phyloP scores from a whole-genome alignment of 2,888 invertebrate genomes.

The Ophion obscuratus region DNA sequence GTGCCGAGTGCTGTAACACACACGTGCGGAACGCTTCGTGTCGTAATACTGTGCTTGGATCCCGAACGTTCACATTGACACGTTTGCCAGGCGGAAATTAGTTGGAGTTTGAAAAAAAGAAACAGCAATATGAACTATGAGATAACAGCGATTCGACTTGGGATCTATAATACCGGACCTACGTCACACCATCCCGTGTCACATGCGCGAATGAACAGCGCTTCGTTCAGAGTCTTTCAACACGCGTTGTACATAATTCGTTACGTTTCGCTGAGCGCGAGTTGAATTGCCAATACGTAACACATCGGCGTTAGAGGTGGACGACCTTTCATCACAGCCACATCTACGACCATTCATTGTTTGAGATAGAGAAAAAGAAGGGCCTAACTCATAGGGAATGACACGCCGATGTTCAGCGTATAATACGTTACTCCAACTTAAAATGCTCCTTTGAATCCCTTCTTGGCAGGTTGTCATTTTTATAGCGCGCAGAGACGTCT shows the following conservation, averaged over 20 bases:
- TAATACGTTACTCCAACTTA: not conserved
- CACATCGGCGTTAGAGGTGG: conserved; percentile 47
- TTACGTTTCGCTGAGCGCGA: conserved; percentile 55
- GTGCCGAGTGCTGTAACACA: conserved; percentile 13
- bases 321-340: conserved; percentile 50
- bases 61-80: conserved; percentile 5
- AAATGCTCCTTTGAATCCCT: no score
- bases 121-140: not conserved
- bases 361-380: not conserved
- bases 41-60: conserved; percentile 2
- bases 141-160: conserved; percentile 1
- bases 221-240: conserved; percentile 12
- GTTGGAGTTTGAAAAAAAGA: conserved; percentile 31
- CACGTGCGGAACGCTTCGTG: not conserved
- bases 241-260: conserved; percentile 53
- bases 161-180: conserved; percentile 49
- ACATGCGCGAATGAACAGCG: conserved; percentile 13
- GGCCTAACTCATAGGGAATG: not conserved
- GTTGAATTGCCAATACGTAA: conserved; percentile 53
- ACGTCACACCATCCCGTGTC: conserved; percentile 29
- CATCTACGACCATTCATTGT: not conserved
- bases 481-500: no score
- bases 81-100: conserved; percentile 33
- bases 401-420: not conserved
- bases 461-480: no score